phyloP scores from a whole-genome alignment of 1,140 invertebrate species.

The Platorchestia sp. region DNA sequence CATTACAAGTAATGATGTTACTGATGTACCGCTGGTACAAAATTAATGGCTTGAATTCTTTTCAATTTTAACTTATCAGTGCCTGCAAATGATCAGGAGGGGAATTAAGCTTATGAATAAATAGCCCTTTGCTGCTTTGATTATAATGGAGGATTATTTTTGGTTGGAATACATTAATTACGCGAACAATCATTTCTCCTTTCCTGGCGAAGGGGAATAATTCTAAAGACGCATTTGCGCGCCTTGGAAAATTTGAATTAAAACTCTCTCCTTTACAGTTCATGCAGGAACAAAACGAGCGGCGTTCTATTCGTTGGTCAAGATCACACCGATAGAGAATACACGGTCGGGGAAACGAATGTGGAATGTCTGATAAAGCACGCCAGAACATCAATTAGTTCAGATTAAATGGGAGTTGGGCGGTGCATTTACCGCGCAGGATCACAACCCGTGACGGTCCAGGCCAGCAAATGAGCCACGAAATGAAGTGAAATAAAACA shows the following conservation, averaged over 20 bases:
- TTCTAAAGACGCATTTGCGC: neutral
- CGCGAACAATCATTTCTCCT: neutral
- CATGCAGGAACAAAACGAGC: neutral
- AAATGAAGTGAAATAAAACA: neutral
- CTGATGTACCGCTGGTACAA: no score
- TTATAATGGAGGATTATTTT: neutral
- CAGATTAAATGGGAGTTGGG: neutral
- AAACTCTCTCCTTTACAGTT: neutral
- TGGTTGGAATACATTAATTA: neutral
- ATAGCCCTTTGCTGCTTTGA: neutral
- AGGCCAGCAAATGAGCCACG: neutral
- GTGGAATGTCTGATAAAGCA: neutral
- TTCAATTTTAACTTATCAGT: neutral
- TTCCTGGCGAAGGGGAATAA: neutral
- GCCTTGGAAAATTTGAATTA: neutral
- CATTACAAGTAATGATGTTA: no score
- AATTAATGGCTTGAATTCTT: no score
- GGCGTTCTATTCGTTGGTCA: neutral
- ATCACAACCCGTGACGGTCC: neutral
- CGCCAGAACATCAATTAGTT: neutral
- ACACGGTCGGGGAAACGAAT: no score
- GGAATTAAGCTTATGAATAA: neutral
- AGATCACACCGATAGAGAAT: neutral
- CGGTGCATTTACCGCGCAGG: neutral
- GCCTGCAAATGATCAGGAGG: neutral